Evolutionary conservation across 2,113 vertebrate species (phyloP), one percentile per base, ranked within the genome.

Genomic region (Rostratula benghalensis): DNA sequence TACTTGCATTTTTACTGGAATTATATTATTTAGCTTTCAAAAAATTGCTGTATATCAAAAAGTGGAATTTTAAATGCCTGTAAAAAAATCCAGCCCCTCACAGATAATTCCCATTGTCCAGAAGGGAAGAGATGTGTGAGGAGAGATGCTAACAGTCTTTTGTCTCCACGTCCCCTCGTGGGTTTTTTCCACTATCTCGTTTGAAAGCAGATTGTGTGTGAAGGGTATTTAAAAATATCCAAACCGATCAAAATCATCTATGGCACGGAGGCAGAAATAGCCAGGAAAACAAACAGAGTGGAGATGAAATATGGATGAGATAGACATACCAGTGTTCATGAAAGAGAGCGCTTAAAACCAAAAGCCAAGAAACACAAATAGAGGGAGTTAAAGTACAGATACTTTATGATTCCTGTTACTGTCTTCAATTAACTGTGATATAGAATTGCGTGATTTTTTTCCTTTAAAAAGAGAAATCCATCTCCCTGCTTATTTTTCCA

Each of bases 401-500:
- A 64, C 86, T 95, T 92, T 95, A 84, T 89, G 88, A 94, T 95
- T 95, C 31, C 14, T 3, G 1, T 79, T 80, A 89, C 85, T 89
- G 78, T 94, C 87, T 96, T 96, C 56, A 97, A 97, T 92, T 97
- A 93, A 75, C 79, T 77, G 10, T 79, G 83, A 67, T 90, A 78
- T 70, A 91, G 91, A 90, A 89, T 93, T 92, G 84, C 57, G 18
- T 3, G 13, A 14, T 89, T 93, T 94, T 53, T 96, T 94, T 89
- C 75, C 54, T 88, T 93, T 90, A 59, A 63, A 92, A 92, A 81
- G 87, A 93, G 82, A 96, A 95, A 96, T 89, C 89, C 67, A 82
- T 94, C 89, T 95, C 87, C 74, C 87, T 96, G 95, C 91, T 96
- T 94, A 96, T 96, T 94, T 97, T 96, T 91, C 95, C 92, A 91